Evolutionary conservation across 2,888 invertebrate species (phyloP).

Genomic region (Hetaerina titia): DNA sequence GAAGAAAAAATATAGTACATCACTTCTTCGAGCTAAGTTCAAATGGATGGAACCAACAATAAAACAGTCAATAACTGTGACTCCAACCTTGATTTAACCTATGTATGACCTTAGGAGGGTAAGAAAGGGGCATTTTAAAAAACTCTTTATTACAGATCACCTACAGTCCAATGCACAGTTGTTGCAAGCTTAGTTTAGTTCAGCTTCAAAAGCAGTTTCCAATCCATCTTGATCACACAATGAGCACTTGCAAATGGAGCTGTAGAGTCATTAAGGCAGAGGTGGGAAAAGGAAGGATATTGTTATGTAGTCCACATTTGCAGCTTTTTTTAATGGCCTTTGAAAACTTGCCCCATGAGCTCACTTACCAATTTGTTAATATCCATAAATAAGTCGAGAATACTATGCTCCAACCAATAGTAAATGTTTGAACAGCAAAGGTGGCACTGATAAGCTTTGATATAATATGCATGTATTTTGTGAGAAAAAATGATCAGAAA

Average conservation of each 20-base stretch:
- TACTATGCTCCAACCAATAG: slow-evolving; percentile 60
- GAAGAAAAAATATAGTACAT: slow-evolving; percentile 66
- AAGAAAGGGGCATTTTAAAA: slow-evolving; percentile 46
- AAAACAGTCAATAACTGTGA: slow-evolving; percentile 65
- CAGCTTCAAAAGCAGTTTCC: slow-evolving; percentile 58
- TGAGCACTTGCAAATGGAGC: slow-evolving; percentile 52
- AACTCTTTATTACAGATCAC: slow-evolving; percentile 64
- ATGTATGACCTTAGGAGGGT: slow-evolving; percentile 60
- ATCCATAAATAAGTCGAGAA: slow-evolving; percentile 64
- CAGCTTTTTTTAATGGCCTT: slow-evolving; percentile 57
- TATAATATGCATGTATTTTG: slow-evolving; percentile 62
- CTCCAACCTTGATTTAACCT: slow-evolving; percentile 64
- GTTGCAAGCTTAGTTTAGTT: slow-evolving; percentile 61
- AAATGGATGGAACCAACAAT: slow-evolving; percentile 67
- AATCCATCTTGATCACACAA: slow-evolving; percentile 55
- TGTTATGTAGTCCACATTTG: slow-evolving; percentile 61
- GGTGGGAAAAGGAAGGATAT: slow-evolving; percentile 58
- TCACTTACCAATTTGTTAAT: slow-evolving; percentile 61
- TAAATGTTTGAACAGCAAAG: slow-evolving; percentile 62
- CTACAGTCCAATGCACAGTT: slow-evolving; percentile 65
- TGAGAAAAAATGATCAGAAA: slow-evolving; percentile 62
- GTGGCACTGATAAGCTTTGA: slow-evolving; percentile 66
- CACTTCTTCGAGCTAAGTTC: slow-evolving; percentile 66
- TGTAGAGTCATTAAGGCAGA: slow-evolving; percentile 65
- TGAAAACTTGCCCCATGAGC: slow-evolving; percentile 61